Evolutionary conservation across 2,113 vertebrate genomes (phyloP), one percentile per base, ranked within the genome.

Genomic region (Struthidea cinerea): DNA sequence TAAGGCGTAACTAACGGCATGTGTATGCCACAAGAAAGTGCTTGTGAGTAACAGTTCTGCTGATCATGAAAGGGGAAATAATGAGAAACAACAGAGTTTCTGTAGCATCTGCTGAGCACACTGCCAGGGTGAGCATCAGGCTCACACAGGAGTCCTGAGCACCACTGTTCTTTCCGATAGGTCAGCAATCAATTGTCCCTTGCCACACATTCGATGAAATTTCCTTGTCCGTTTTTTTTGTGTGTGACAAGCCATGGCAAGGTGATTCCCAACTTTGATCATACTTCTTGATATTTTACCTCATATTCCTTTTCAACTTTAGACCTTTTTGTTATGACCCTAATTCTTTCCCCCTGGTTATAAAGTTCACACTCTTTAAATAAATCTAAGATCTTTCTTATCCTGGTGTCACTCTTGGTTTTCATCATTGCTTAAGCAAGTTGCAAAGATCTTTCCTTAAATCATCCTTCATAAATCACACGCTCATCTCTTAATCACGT

Each of bases 381-480:
- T 64, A 93, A 89, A 84, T 79, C 33, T 46, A 50, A 90, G 33
- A 5, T 57, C 28, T 86, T 91, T 89, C 59, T 75, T 75, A 52
- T 81, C 41, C 74, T 55, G 63, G 18, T 91, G 64, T 71, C 76
- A 53, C 74, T 84, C 78, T 59, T 55, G 39, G 30, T 78, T 91
- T 94, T 70, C 52, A 70, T 79, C 69, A 82, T 69, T 5, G 2
- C 71, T 92, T 86, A 86, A 88, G 67, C 30, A 91, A 94, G 22
- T 80, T 84, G 64, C 63, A 87, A 94, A 89, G 61, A 83, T 82
- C 35, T 90, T 84, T 82, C 64, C 67, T 94, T 88, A 90, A 93
- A 95, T 90, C 24, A 41, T 93, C 68, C 41, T 78, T 87, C 61
- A 83, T 89, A 87, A 96, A 90, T 93, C 69, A 76, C 65, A 67